These are phyloP conservation scores for Epinotia brunnichana DNA, from an alignment of 2,888 invertebrate species.

Conservation along the genomic window DNA sequence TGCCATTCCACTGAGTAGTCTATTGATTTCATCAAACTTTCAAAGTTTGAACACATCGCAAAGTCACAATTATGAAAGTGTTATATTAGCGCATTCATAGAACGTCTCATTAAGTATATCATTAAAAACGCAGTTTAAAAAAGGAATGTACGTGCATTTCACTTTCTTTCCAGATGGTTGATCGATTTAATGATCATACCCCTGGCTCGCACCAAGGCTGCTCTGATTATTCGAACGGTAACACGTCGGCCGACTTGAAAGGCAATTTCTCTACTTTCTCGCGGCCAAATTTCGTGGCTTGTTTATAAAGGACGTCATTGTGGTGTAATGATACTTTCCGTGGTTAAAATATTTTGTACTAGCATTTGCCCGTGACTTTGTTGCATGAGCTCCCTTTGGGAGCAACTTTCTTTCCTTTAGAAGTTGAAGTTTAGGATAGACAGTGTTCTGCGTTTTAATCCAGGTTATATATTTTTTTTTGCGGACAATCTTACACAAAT, in stretches of 20 bases:
- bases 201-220: constrained; percentile 46
- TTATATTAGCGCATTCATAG: background rate
- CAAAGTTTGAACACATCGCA: background rate
- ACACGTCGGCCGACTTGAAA: constrained; percentile 33
- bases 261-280: constrained; percentile 59
- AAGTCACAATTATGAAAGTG: constrained; percentile 5
- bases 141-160: constrained; percentile 28
- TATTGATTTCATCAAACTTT: no score
- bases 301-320: constrained; percentile 36
- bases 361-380: no score
- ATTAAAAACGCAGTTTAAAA: constrained; percentile 23
- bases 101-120: constrained; percentile 6
- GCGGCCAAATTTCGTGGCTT: constrained; percentile 43
- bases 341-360: background rate
- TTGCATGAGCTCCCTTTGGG: no score
- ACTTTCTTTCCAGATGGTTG: constrained; percentile 47
- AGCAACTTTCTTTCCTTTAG: no score
- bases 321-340: background rate
- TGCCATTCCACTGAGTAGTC: no score
- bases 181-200: constrained; percentile 48
- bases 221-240: constrained; percentile 55
- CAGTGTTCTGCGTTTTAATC: no score
- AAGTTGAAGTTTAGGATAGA: no score
- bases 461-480: no score
- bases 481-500: no score